A percentile compares a stretch with the other conserved stretches of the same genome.
phyloP scores from a whole-genome alignment of 1,140 invertebrate genomes.

The Bathynomus jamesi region DNA sequence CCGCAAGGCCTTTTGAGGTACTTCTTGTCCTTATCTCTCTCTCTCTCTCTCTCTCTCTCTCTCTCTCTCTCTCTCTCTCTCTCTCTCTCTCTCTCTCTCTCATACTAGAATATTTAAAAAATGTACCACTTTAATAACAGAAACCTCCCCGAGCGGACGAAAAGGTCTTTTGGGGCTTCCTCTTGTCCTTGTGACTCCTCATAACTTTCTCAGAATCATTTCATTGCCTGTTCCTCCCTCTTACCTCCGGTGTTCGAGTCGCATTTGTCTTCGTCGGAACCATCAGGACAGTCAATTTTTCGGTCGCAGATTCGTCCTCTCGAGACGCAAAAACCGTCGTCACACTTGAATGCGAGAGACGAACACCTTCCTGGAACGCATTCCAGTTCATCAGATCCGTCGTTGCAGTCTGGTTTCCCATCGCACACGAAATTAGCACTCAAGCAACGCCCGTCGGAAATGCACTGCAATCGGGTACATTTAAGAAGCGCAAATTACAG shows the following conservation, averaged over 20 bases:
- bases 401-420: slow-evolving; percentile 41
- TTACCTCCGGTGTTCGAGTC: background rate
- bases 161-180: no score
- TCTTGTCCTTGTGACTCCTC: no score
- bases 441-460: slow-evolving; percentile 43
- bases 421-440: slow-evolving; percentile 45
- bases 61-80: no score
- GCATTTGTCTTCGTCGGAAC: slow-evolving; percentile 71
- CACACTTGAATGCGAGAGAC: slow-evolving; percentile 57
- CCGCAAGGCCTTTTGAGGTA: no score
- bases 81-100: no score
- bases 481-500: background rate
- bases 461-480: slow-evolving; percentile 37
- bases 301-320: slow-evolving; percentile 68
- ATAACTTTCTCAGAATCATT: no score
- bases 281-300: slow-evolving; percentile 62
- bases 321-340: slow-evolving; percentile 60
- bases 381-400: slow-evolving; percentile 36
- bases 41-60: no score
- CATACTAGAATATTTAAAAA: no score
- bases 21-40: no score
- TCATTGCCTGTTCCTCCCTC: no score
- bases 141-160: no score
- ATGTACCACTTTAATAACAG: no score
- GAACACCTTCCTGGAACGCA: slow-evolving; percentile 45